Conservation (phyloP, 2,888 invertebrate genomes). For the Bimastos eiseni region DNA sequence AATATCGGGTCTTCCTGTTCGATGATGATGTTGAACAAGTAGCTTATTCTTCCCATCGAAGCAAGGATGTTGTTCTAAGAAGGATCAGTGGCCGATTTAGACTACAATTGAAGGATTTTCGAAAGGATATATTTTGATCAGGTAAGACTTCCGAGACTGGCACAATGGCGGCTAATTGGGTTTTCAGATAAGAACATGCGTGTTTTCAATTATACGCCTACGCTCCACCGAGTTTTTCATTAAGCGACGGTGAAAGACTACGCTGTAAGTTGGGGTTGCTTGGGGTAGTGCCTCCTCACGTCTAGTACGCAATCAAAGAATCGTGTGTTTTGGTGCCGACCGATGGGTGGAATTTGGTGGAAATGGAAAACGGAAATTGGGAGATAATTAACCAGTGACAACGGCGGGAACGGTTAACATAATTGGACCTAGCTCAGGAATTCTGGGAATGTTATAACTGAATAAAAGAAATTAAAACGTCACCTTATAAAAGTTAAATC, state of each 20-base stretch:
- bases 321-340: background rate
- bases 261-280: background rate
- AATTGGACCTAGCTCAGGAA: background rate
- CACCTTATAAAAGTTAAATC: background rate
- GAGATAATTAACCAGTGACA: background rate
- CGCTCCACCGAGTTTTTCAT: background rate
- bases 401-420: background rate
- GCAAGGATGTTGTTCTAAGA: background rate
- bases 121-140: background rate
- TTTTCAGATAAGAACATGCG: background rate
- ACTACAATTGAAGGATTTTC: background rate
- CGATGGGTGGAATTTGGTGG: background rate
- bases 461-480: background rate
- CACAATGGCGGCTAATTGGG: background rate
- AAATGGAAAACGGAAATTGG: background rate
- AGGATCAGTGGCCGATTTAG: background rate
- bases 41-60: background rate
- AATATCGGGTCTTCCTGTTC: background rate
- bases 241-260: slow-evolving; percentile 1
- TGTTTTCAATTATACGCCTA: background rate
- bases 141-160: background rate
- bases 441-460: background rate
- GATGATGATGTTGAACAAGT: background rate
- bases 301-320: background rate
- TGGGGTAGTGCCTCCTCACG: background rate